phyloP scores from a whole-genome alignment of 30 jellyfish, hydroid and myxozoan genomes.

The Clytia hemisphaerica region DNA sequence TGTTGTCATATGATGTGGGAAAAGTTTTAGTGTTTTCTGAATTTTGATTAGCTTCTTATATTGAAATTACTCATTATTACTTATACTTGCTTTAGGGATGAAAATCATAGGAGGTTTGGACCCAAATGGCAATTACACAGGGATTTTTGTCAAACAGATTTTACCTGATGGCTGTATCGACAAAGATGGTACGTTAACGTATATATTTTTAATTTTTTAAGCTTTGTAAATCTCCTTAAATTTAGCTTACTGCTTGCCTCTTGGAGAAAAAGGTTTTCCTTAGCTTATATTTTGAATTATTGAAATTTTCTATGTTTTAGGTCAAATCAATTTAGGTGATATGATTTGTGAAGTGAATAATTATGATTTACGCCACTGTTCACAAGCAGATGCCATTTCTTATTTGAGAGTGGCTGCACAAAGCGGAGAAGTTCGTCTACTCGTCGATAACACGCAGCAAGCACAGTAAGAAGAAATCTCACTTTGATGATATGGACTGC shows the following conservation, averaged over 20 bases:
- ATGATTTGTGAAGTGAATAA: constrained; percentile 56
- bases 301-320: not conserved
- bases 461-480: constrained; percentile 33
- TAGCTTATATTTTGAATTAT: not conserved
- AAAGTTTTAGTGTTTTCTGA: not conserved
- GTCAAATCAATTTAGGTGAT: constrained; percentile 61
- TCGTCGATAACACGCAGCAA: constrained; percentile 24
- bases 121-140: constrained; percentile 46
- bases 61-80: not conserved
- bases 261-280: not conserved
- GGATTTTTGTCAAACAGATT: constrained; percentile 66
- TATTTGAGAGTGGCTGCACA: constrained; percentile 57
- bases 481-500: not conserved
- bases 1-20: no score
- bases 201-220: not conserved
- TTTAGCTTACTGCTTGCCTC: not conserved
- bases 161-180: constrained; percentile 72
- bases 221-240: not conserved
- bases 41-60: no score
- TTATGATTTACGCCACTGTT: constrained; percentile 15
- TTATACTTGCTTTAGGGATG: constrained; percentile 43
- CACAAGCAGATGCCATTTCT: constrained; percentile 58
- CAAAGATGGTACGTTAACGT: constrained; percentile 34
- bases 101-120: constrained; percentile 74
- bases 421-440: constrained; percentile 43